These are phyloP conservation scores for Lepidochitona cinerea DNA, from an alignment of 2,888 invertebrate species.

Conservation along the genomic window DNA sequence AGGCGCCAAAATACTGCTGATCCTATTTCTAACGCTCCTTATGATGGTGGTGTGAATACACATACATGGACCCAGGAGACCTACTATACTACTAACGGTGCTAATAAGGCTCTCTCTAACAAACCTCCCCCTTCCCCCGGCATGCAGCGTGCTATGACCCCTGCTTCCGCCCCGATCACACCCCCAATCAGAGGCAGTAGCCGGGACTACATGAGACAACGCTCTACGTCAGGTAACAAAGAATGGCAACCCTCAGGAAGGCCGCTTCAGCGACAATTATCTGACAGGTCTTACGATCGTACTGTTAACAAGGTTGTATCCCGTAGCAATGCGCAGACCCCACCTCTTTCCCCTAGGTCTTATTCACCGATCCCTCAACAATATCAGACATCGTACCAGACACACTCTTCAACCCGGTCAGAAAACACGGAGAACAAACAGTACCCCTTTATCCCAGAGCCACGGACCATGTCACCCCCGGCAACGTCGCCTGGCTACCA, in stretches of 20 bases:
- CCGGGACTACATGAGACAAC: constrained; percentile 54
- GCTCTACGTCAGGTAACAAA: constrained; percentile 44
- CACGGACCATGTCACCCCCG: constrained; percentile 35
- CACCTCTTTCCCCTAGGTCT: constrained; percentile 31
- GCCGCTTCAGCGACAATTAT: constrained; percentile 35
- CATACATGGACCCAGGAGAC: constrained; percentile 3
- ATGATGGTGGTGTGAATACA: not conserved
- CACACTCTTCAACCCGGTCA: not conserved
- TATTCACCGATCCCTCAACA: constrained; percentile 22
- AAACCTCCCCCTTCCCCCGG: constrained; percentile 54
- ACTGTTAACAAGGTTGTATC: constrained; percentile 1
- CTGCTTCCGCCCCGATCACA: constrained; percentile 33
- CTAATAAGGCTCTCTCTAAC: constrained; percentile 24
- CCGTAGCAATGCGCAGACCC: constrained; percentile 25
- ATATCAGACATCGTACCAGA: not conserved
- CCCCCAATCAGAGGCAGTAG: constrained; percentile 54
- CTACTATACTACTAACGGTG: constrained; percentile 9
- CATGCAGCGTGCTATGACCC: constrained; percentile 38
- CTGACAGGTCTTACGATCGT: constrained; percentile 43
- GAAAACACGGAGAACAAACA: not conserved
- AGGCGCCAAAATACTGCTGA: not conserved
- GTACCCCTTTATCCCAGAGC: constrained; percentile 8
- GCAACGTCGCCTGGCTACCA: constrained; percentile 37
- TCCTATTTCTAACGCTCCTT: not conserved
- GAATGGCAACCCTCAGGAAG: constrained; percentile 19